Percentiles rank a stretch among this genome's conserved stretches.
phyloP scores from a whole-genome alignment of 2,888 invertebrate genomes.

The Pandemis cinnamomeana region DNA sequence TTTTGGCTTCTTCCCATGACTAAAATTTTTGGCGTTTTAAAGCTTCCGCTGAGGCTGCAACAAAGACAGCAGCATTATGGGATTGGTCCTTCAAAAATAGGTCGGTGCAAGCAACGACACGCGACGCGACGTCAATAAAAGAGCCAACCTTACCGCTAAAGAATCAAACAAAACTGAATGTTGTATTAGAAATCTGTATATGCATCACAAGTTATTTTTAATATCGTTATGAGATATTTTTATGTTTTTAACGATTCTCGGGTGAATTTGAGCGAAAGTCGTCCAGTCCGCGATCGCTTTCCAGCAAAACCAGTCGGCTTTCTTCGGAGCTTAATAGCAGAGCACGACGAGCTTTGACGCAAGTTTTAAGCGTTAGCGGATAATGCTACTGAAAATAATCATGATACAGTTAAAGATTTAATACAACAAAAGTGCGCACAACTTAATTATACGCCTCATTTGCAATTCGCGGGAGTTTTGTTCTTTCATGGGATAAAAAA shows the following conservation, averaged over 20 bases:
- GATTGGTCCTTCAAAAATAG: no score
- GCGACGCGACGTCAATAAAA: no score
- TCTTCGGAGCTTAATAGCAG: conserved; percentile 64
- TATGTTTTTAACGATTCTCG: conserved; percentile 33
- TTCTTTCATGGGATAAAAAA: no score
- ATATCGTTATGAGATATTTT: conserved; percentile 24
- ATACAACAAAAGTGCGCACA: neutral
- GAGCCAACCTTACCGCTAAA: neutral
- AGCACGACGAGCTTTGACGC: conserved; percentile 44
- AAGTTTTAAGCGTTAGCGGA: conserved; percentile 22
- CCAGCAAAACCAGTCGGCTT: conserved; percentile 71
- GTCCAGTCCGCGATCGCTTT: conserved; percentile 52
- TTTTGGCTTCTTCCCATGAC: no score
- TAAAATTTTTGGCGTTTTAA: no score
- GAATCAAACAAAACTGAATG: neutral
- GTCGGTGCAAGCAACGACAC: no score
- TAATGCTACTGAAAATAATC: neutral
- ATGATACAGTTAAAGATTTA: neutral
- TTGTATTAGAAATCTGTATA: conserved; percentile 17
- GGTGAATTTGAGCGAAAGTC: conserved; percentile 63
- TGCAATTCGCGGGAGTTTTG: no score
- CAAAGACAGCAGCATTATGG: no score
- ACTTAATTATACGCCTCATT: no score
- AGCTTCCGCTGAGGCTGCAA: no score
- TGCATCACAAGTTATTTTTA: conserved; percentile 2